Evolutionary conservation across 1,140 invertebrate species (phyloP).

Genomic region (Trissolcus basalis): DNA sequence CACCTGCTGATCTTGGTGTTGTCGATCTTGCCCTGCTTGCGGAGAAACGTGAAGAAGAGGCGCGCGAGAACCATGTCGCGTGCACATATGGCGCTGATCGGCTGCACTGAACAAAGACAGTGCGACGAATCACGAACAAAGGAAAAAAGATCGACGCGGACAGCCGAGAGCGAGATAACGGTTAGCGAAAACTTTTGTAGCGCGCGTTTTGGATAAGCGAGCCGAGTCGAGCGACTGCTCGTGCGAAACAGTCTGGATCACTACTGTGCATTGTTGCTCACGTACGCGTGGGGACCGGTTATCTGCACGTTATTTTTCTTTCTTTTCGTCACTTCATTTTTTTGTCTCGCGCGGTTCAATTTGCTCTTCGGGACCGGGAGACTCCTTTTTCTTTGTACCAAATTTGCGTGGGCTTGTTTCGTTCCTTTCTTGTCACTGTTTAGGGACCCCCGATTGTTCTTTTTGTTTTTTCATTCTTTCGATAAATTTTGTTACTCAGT

Average conservation of each 20-base stretch:
- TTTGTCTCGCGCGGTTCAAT: background rate
- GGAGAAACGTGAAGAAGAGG: constrained; percentile 4
- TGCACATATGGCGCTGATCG: constrained; percentile 7
- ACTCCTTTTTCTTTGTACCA: too few relatives aligned
- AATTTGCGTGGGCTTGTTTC: too few relatives aligned
- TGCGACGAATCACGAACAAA: constrained; percentile 22
- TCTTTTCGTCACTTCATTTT: background rate
- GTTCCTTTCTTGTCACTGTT: too few relatives aligned
- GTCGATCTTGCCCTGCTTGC: background rate
- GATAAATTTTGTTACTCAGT: too few relatives aligned
- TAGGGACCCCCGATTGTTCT: too few relatives aligned
- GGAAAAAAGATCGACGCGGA: constrained; percentile 14
- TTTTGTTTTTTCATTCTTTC: too few relatives aligned
- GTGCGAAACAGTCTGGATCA: constrained; percentile 2
- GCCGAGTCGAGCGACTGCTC: background rate
- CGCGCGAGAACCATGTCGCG: constrained; percentile 9
- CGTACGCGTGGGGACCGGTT: constrained; percentile 4
- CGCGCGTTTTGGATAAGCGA: constrained; percentile 29
- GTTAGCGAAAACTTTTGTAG: constrained; percentile 16
- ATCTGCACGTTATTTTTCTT: constrained; percentile 4
- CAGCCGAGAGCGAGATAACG: constrained; percentile 12
- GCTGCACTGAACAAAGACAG: constrained; percentile 8
- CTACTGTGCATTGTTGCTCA: background rate
- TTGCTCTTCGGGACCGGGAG: background rate
- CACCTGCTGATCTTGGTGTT: background rate